Evolutionary conservation across 2,113 vertebrate species (phyloP), one percentile per base, ranked within the genome.

Genomic region (Rhombomys opimus): DNA sequence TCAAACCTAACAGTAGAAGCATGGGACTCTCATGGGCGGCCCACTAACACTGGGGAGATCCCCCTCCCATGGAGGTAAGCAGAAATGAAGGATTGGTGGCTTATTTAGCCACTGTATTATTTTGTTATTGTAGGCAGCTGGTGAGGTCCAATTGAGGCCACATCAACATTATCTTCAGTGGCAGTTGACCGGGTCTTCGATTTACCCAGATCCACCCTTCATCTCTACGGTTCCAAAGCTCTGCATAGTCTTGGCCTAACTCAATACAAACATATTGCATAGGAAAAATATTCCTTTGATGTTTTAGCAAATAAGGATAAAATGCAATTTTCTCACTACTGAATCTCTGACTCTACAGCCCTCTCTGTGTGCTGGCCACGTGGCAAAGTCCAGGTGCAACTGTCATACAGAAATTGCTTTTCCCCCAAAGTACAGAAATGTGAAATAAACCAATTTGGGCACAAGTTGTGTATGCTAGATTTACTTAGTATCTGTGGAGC

Each of bases 391-490:
- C 97, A 97, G 98, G 98, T 97, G 97, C 97, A 94, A 89, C 94
- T 97, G 94, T 96, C 96, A 93, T 97, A 98, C 94, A 98, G 97
- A 98, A 98, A 98, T 97, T 98, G 98, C 98, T 98, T 97, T 98
- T 96, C 95, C 97, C 97, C 97, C n/a, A 84, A 97, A 97, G 94
- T 98, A 97, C 96, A 96, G 96, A 97, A 98, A 97, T 93, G 97
- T 97, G 97, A 98, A 98, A 98, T 98, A 98, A 98, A 98, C 97
- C 98, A 98, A 97, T 98, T 98, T 98, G 98, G 96, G 97, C 93
- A 72, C 93, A 96, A 96, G 96, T 97, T 95, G 96, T 96, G 91
- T 98, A 92, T 98, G 98, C 97, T 97, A 98, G 97, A 98, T 98
- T 98, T 22, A 6, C 91, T 98, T 96, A 96, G 97, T 96, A 76